phyloP scores from a whole-genome alignment of 1,140 invertebrate species.

The Melipona quadrifasciata region DNA sequence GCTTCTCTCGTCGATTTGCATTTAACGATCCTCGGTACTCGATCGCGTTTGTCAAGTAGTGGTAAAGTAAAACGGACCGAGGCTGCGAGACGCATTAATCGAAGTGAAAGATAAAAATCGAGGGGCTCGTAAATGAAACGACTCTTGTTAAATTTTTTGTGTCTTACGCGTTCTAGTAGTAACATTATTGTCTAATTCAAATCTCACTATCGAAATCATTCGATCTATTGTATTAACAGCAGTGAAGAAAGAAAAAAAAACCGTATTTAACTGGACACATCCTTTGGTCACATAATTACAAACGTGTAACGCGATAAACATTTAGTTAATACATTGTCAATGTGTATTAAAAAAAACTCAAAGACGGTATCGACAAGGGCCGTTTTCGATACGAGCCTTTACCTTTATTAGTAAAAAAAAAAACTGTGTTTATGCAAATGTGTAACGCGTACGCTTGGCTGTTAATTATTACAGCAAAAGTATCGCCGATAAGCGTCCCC shows the following conservation, averaged over 20 bases:
- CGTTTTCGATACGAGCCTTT: background rate
- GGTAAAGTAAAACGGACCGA: background rate
- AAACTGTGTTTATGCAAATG: too few relatives aligned
- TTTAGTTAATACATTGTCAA: too few relatives aligned
- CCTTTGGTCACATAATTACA: background rate
- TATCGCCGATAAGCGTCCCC: background rate
- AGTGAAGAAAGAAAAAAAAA: too few relatives aligned
- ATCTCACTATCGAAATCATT: too few relatives aligned
- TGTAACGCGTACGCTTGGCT: background rate
- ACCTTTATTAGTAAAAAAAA: background rate
- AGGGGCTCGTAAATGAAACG: background rate
- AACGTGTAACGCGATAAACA: background rate
- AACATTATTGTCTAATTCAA: too few relatives aligned
- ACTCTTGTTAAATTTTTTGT: background rate
- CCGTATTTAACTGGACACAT: too few relatives aligned
- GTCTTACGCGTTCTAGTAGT: background rate
- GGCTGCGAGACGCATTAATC: background rate
- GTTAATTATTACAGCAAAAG: background rate
- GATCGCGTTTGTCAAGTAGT: background rate
- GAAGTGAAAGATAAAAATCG: background rate
- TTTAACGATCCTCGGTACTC: background rate
- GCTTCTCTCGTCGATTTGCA: background rate
- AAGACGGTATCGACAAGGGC: background rate
- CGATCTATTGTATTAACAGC: background rate
- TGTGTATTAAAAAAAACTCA: background rate